Evolutionary conservation across 64 coral and sea anemone species (phyloP), one percentile per base, ranked within the genome.

Genomic region (Pachyseris speciosa): DNA sequence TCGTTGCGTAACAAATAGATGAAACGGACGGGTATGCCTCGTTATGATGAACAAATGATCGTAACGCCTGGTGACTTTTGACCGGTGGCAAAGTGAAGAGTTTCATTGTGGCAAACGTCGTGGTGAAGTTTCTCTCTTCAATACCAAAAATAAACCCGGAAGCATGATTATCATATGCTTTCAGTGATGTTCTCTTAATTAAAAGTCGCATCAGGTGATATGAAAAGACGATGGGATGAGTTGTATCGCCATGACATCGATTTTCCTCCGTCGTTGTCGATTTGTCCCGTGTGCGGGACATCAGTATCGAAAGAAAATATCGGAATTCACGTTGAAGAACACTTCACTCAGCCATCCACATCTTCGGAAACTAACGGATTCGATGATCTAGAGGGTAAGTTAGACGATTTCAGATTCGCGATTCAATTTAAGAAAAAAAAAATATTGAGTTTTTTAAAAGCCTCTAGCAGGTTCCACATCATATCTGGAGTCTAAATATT

Each of bases 221-320:
- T 96, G 94, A 97, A 97, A 97, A 93, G 95, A 80, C 75, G 87
- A 67, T 81, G 91, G 58, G 79, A 97, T 69, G 95, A 97, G 4
- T 16, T 97, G 17, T 94, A 97, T 89, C 71, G 86, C 51, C 78
- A 97, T 69, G 86, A 97, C 20, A 59, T 89, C 40, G 61, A 74
- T 78, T 93, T 93, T 36, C 72, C 91, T 41, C 89, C 91, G 9
- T 89, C 95, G 7, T 50, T 93, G 31, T 97, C 95, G 38, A 97
- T 97, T 24, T 99, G 97, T 41, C 97, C 97, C 17, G 97, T 99
- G 67, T 99, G 97, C 74, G 93, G 94, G 11, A 69, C 89, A 86
- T 92, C 86, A 7, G 86, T 99, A 13, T 74, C 85, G 9, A 95
- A 95, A 53, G 90, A 99, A 22, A 83, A 92, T 48, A 93, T 99